A percentile compares a stretch with the other conserved stretches of the same genome.
Evolutionary conservation across 1,140 invertebrate species (phyloP).

Genomic region (Chlorops oryzae): DNA sequence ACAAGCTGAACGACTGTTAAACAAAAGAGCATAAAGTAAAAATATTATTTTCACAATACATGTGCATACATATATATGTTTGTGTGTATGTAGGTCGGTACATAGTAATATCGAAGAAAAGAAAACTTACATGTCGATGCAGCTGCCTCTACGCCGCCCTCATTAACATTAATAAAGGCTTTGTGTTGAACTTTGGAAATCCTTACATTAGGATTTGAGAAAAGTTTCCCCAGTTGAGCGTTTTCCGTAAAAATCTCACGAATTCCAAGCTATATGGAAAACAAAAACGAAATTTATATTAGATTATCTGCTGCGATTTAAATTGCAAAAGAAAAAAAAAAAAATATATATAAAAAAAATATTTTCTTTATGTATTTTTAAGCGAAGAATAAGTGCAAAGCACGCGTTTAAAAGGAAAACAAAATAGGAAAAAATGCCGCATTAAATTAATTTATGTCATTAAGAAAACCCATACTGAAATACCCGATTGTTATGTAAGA

Average conservation of each 20-base stretch:
- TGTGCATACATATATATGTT: not conserved
- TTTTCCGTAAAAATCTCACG: conserved; percentile 22
- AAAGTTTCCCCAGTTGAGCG: conserved; percentile 20
- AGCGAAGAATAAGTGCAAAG: too few species aligned
- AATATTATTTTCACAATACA: not conserved
- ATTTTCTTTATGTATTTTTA: too few species aligned
- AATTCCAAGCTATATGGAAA: conserved; percentile 16
- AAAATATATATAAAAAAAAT: too few species aligned
- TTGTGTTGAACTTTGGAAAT: conserved; percentile 35
- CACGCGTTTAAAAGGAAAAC: too few species aligned
- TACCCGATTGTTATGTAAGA: too few species aligned
- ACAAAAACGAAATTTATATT: not conserved
- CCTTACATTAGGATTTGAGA: conserved; percentile 5
- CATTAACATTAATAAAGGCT: conserved; percentile 35
- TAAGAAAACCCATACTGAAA: too few species aligned
- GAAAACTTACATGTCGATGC: conserved; percentile 33
- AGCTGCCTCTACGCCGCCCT: conserved; percentile 38
- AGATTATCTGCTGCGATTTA: too few species aligned
- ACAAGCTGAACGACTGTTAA: conserved; percentile 36
- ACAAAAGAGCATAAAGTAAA: not conserved
- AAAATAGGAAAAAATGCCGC: too few species aligned
- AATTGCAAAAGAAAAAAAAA: too few species aligned
- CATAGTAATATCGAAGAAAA: not conserved
- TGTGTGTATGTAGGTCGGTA: not conserved
- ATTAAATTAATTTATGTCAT: too few species aligned